phyloP scores from a whole-genome alignment of 2,888 invertebrate species.

The Bugulina stolonifera region DNA sequence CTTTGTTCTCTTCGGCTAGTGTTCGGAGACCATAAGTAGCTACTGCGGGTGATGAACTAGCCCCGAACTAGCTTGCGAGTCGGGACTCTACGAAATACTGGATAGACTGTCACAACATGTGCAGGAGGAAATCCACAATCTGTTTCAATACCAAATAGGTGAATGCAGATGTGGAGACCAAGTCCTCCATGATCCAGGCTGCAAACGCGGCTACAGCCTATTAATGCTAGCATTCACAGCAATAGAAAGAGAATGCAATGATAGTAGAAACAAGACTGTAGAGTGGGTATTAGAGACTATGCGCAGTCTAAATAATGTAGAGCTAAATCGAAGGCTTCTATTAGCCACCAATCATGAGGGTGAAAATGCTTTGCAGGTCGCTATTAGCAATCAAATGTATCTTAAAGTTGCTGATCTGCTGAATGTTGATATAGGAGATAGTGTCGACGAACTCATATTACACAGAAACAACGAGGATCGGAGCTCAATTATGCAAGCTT shows the following conservation, averaged over 20 bases:
- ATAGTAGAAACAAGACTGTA: neutral
- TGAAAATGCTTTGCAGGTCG: neutral
- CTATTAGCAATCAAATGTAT: neutral
- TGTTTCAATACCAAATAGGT: no score
- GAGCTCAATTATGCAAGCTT: neutral
- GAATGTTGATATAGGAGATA: neutral
- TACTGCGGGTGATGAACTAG: no score
- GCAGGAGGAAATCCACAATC: no score
- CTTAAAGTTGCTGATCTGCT: neutral
- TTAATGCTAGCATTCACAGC: neutral
- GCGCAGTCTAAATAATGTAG: neutral
- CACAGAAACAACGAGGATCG: neutral
- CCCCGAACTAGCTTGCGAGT: no score
- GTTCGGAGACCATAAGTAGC: no score
- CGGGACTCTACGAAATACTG: no score
- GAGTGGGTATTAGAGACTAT: neutral
- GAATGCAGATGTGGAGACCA: no score
- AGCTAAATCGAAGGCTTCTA: neutral
- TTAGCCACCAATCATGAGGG: neutral
- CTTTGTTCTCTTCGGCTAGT: no score
- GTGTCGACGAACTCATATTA: neutral
- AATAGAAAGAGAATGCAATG: neutral
- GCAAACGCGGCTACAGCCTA: neutral
- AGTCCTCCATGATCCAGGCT: neutral
- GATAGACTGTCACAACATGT: no score